A percentile compares a stretch with the other conserved stretches of the same genome.
Conservation (phyloP, 2,888 invertebrate genomes). For the Drosophila borborema region DNA sequence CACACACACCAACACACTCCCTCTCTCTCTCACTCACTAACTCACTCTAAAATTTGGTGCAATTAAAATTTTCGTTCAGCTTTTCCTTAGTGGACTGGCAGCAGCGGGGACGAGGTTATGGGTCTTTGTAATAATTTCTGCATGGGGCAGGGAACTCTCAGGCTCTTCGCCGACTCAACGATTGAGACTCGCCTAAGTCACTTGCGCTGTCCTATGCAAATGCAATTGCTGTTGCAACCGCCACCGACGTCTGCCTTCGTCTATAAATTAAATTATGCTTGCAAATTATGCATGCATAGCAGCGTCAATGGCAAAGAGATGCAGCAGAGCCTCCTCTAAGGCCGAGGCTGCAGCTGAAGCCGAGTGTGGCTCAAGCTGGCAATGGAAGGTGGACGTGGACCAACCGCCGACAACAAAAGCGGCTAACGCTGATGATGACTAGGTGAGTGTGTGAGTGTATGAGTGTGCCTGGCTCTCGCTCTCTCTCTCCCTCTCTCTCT, state of each 20-base stretch:
- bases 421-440: slow-evolving; percentile 54
- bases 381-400: slow-evolving; percentile 51
- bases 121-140: slow-evolving; percentile 77
- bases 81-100: slow-evolving; percentile 56
- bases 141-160: slow-evolving; percentile 37
- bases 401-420: slow-evolving; percentile 79
- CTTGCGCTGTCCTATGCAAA: slow-evolving; percentile 81
- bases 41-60: slow-evolving; percentile 69
- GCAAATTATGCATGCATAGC: slow-evolving; percentile 84
- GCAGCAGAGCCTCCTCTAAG: slow-evolving; percentile 47
- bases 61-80: slow-evolving; percentile 80
- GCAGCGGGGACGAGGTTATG: slow-evolving; percentile 55
- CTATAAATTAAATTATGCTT: slow-evolving; percentile 85
- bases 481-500: too few species aligned
- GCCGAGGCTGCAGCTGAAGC: slow-evolving; percentile 15
- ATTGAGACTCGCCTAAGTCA: slow-evolving; percentile 65
- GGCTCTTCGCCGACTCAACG: slow-evolving; percentile 13
- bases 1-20: background rate
- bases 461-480: background rate
- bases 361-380: slow-evolving; percentile 33
- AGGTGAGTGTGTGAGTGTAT: slow-evolving; percentile 26
- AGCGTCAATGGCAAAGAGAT: slow-evolving; percentile 73
- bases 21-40: slow-evolving; percentile 12
- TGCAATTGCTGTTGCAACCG: slow-evolving; percentile 56
- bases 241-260: slow-evolving; percentile 51